Conservation (phyloP, 1,140 invertebrate genomes). For the Panagrolaimus sp. region DNA sequence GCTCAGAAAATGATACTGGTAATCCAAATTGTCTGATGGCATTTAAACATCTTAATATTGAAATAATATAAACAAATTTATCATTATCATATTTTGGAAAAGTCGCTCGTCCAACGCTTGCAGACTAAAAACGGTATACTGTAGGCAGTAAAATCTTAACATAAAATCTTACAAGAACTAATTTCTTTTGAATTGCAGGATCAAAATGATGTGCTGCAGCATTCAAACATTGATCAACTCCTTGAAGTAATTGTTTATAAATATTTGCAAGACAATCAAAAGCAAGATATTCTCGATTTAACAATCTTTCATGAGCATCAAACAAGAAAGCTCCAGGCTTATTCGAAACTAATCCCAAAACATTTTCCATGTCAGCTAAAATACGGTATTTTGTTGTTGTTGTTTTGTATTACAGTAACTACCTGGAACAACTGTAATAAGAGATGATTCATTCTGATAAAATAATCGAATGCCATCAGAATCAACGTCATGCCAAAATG, state of each 20-base stretch:
- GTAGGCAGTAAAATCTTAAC: not conserved
- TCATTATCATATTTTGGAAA: constrained; percentile 27
- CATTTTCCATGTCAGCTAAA: constrained; percentile 18
- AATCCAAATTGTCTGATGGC: constrained; percentile 31
- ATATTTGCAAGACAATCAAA: constrained; percentile 31
- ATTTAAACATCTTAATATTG: constrained; percentile 29
- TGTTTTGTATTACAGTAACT: no score
- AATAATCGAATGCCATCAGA: constrained; percentile 30
- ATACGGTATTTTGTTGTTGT: no score
- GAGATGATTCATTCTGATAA: not conserved
- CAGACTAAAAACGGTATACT: constrained; percentile 26
- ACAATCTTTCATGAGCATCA: constrained; percentile 26
- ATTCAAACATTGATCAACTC: constrained; percentile 32
- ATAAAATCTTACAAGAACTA: constrained; percentile 21
- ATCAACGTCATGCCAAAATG: constrained; percentile 18
- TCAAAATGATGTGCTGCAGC: constrained; percentile 36
- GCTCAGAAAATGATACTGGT: constrained; percentile 27
- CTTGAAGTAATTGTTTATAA: constrained; percentile 18
- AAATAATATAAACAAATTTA: constrained; percentile 27
- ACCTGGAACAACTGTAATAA: constrained; percentile 28
- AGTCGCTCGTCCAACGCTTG: constrained; percentile 25
- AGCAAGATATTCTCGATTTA: constrained; percentile 21
- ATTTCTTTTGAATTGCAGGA: constrained; percentile 22
- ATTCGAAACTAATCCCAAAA: constrained; percentile 27
- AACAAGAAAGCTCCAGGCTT: constrained; percentile 32